phyloP scores from a whole-genome alignment of 1,140 invertebrate genomes.

The Tetraneura akinire region DNA sequence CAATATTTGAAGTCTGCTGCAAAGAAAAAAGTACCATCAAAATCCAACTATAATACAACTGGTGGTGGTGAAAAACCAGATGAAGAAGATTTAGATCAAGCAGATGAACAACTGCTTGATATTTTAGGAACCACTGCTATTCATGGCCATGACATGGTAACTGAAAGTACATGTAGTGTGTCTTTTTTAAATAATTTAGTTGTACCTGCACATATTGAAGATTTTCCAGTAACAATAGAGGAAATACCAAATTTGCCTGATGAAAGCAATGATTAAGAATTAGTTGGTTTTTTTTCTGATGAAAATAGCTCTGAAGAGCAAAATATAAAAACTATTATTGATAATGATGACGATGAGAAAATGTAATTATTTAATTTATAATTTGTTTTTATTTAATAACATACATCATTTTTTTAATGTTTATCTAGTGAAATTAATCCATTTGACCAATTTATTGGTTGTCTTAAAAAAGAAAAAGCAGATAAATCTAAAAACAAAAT shows the following conservation, averaged over 20 bases:
- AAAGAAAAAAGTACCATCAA: neutral
- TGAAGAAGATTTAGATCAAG: neutral
- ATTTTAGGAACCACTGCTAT: slow-evolving; percentile 17
- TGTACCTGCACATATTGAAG: neutral
- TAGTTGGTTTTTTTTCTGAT: neutral
- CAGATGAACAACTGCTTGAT: slow-evolving; percentile 2
- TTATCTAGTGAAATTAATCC: no score
- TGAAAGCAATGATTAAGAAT: neutral
- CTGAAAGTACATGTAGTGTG: neutral
- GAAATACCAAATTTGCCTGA: neutral
- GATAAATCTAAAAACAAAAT: no score
- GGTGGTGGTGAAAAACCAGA: slow-evolving; percentile 6
- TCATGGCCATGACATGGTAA: neutral
- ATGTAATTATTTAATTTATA: neutral
- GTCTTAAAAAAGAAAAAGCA: no score
- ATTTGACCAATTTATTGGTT: no score
- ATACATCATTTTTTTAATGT: neutral
- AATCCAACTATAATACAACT: neutral
- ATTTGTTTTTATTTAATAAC: neutral
- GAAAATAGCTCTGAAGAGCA: neutral
- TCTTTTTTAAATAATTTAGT: neutral
- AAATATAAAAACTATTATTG: neutral
- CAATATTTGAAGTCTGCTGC: no score
- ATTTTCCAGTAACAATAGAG: neutral
- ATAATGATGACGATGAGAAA: neutral